phyloP scores from a whole-genome alignment of 1,140 invertebrate genomes.

The Lycorma delicatula region DNA sequence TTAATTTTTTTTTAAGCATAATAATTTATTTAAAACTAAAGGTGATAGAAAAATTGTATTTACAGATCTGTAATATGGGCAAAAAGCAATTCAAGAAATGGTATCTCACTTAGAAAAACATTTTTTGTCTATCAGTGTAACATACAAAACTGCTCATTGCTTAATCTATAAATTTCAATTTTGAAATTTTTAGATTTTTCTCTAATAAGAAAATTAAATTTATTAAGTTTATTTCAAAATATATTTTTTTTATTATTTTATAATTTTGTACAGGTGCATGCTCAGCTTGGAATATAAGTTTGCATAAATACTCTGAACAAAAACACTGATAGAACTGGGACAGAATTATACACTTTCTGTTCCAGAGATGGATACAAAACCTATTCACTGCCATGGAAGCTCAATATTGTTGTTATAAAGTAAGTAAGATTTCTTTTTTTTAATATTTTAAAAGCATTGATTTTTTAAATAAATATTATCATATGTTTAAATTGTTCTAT shows the following conservation, averaged over 20 bases:
- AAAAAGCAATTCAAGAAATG: too few relatives aligned
- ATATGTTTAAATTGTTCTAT: background rate
- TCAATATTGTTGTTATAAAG: conserved; percentile 59
- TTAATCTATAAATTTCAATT: too few relatives aligned
- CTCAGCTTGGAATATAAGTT: conserved; percentile 61
- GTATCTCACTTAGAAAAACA: too few relatives aligned
- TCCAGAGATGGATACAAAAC: conserved; percentile 54
- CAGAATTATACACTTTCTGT: conserved; percentile 56
- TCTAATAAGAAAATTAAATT: too few relatives aligned
- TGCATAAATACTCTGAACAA: conserved; percentile 53
- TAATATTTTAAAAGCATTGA: background rate
- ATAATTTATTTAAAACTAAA: too few relatives aligned
- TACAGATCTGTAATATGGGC: too few relatives aligned
- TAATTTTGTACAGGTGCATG: conserved; percentile 45
- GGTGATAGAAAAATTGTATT: too few relatives aligned
- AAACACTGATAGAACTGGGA: conserved; percentile 45
- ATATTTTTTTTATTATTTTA: conserved; percentile 8
- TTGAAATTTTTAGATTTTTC: too few relatives aligned
- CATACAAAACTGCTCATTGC: too few relatives aligned
- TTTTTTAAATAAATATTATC: background rate
- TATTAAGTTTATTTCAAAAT: too few relatives aligned
- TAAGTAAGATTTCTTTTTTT: conserved; percentile 35
- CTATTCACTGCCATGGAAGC: conserved; percentile 52
- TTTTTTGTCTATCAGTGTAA: too few relatives aligned
- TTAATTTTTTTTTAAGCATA: too few relatives aligned